A percentile compares a stretch with the other conserved stretches of the same genome.
Evolutionary conservation across 1,140 invertebrate species (phyloP).

Genomic region (Euwallacea similis): DNA sequence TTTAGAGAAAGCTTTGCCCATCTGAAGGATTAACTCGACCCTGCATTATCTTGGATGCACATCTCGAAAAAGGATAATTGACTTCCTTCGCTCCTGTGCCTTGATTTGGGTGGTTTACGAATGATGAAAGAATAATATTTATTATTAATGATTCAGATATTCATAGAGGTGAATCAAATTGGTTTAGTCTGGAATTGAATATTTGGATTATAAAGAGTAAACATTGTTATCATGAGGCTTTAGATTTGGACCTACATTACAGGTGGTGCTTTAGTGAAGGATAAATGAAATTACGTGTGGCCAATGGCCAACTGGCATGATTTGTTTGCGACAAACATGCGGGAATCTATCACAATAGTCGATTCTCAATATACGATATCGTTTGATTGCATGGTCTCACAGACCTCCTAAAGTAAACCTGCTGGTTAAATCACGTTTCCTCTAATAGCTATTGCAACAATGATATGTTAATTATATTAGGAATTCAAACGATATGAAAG

Average conservation of each 20-base stretch:
- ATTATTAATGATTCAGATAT: too few relatives aligned
- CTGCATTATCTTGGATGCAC: slow-evolving; percentile 7
- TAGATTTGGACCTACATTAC: background rate
- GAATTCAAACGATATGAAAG: too few relatives aligned
- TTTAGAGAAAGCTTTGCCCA: background rate
- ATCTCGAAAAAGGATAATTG: background rate
- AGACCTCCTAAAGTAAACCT: background rate
- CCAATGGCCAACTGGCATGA: slow-evolving; percentile 12
- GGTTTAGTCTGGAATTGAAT: background rate
- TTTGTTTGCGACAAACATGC: slow-evolving; percentile 19
- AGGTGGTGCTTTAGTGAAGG: slow-evolving; percentile 10
- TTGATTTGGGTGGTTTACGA: background rate
- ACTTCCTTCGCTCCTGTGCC: background rate
- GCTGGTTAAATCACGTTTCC: too few relatives aligned
- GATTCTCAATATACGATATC: slow-evolving; percentile 1
- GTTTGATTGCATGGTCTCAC: slow-evolving; percentile 1
- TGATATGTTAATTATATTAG: too few relatives aligned
- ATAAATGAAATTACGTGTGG: slow-evolving; percentile 19
- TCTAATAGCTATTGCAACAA: too few relatives aligned
- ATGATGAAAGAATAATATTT: too few relatives aligned
- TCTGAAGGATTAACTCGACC: background rate
- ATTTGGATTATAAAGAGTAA: too few relatives aligned
- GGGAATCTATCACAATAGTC: slow-evolving; percentile 9
- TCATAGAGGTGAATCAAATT: too few relatives aligned
- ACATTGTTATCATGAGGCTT: too few relatives aligned